Evolutionary conservation across 1,140 invertebrate species (phyloP), one percentile per base, ranked within the genome.

Genomic region (Leptinotarsa texana): DNA sequence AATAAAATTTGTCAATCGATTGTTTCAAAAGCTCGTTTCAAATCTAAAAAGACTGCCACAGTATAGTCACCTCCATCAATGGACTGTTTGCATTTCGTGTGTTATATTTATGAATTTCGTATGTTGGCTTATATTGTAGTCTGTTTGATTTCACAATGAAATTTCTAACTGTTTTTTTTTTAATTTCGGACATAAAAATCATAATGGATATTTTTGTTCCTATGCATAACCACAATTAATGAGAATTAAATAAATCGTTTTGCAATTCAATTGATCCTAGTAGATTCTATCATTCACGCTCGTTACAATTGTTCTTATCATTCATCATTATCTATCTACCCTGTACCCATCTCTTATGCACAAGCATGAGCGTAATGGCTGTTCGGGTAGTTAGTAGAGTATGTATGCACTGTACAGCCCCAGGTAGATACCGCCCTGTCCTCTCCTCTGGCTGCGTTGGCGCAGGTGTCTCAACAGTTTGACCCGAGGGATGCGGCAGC

Each of bases 401-500:
- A 82, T 82, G 82, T 81, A 81, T 81, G 82, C 80, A 83, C 80
- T 81, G 80, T 81, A 80, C 81, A 81, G 78, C 70, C 80, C 78
- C 75, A 77, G 77, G 78, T 81, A 80, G 81, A 83, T 67, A 69
- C 78, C 6, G 80, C 82, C 77, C 79, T 84, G 74, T 80, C 83
- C 72, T 84, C 83, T 63, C 84, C 84, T 42, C 78, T 85, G 80
- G 83, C 84, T 65, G 84, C 84, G 51, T 76, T 85, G 75, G 83
- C 84, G 61, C 84, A 85, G 76, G 84, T 84, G 66, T 84, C 84
- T 5, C 84, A 84, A 73, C 83, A 85, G 74, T 83, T 84, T 73
- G 84, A 85, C 73, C 77, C 78, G 13, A 78, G 88, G 84, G 77
- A 87, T 85, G 79, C 86, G 80, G 80, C 85, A 82, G 83, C 86